Conservation (phyloP, 2,797 vertebrate genomes). For the Acanthis flammea region DNA sequence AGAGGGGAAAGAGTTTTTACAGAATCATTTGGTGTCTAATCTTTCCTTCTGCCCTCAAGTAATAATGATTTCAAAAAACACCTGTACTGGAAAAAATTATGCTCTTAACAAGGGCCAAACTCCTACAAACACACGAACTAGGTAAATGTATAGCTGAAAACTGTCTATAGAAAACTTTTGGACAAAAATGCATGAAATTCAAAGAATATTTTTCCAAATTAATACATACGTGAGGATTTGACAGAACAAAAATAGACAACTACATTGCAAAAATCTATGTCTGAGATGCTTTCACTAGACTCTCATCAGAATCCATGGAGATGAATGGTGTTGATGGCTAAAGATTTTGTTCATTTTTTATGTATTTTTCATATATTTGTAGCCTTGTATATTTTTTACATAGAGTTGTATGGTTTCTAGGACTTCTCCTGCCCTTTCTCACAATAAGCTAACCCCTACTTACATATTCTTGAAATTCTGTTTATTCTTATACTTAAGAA, state of each 20-base stretch:
- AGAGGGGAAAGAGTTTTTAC: background rate
- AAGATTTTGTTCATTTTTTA: background rate
- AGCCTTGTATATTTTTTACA: background rate
- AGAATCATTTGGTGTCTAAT: background rate
- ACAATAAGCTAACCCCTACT: background rate
- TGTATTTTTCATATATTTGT: background rate
- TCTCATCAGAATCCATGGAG: background rate
- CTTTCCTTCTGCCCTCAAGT: background rate
- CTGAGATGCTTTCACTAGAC: background rate
- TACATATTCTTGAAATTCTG: background rate
- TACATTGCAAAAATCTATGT: background rate
- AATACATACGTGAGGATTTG: background rate
- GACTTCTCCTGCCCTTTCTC: background rate
- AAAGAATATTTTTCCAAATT: background rate
- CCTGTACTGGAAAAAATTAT: background rate
- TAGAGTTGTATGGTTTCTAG: background rate
- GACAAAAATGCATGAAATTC: background rate
- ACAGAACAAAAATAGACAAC: background rate
- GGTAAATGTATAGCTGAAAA: background rate
- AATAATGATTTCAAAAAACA: background rate
- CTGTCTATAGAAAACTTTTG: background rate
- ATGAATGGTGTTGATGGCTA: background rate
- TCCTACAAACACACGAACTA: background rate
- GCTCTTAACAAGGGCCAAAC: background rate
- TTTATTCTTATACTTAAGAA: background rate